Percentiles rank a stretch among this genome's conserved stretches.
Conservation (phyloP, 1,140 invertebrate genomes). For the Tetramorium simillimum region DNA sequence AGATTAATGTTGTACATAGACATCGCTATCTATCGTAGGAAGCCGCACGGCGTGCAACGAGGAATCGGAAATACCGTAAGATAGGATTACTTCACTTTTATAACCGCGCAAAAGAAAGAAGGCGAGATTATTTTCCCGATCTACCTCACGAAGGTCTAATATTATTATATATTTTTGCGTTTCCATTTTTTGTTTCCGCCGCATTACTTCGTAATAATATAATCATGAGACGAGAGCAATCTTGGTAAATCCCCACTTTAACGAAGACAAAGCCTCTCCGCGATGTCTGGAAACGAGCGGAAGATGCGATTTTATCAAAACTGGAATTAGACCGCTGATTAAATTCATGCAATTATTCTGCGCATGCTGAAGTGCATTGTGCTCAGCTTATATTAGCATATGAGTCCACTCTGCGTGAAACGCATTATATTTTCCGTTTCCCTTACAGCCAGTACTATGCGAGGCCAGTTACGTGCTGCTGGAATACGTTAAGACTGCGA, state of each 20-base stretch:
- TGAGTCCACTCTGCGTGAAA: background rate
- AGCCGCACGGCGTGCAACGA: conserved; percentile 75
- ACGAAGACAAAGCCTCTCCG: background rate
- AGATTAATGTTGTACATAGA: conserved; percentile 94
- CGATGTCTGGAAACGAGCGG: background rate
- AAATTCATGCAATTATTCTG: background rate
- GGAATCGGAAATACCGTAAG: conserved; percentile 93
- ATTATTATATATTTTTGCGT: background rate
- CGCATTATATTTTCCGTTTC: conserved; percentile 14
- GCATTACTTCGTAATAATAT: background rate
- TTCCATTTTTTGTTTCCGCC: background rate
- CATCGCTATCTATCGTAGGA: conserved; percentile 87
- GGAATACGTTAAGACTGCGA: conserved; percentile 95
- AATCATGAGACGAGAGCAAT: background rate
- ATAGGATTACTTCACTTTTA: conserved; percentile 38
- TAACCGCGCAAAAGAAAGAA: background rate
- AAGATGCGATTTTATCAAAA: background rate
- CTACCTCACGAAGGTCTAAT: background rate
- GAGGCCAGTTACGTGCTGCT: conserved; percentile 92
- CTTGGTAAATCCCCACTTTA: background rate
- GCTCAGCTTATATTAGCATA: background rate
- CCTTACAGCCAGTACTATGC: conserved; percentile 91
- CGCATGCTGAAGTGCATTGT: background rate
- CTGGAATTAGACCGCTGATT: background rate
- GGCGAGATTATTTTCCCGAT: background rate